A percentile compares a stretch with the other conserved stretches of the same genome.
These are phyloP conservation scores for Cremastinae sp. DNA, from an alignment of 2,888 invertebrate genomes.

Conservation along the genomic window DNA sequence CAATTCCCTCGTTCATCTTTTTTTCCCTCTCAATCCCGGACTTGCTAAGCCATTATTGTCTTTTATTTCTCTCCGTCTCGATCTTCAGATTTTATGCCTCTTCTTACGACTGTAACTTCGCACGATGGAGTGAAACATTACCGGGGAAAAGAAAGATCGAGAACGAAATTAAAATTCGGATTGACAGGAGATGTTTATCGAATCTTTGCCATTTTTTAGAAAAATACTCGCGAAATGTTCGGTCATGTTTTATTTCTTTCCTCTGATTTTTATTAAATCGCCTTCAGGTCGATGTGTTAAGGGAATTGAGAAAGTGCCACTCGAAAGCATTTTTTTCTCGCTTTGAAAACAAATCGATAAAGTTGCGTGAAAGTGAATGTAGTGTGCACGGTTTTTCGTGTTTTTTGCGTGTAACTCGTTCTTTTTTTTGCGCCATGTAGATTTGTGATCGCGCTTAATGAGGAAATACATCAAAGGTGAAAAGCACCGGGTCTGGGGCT, in stretches of 20 bases:
- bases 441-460: slow-evolving; percentile 22
- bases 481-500: not conserved
- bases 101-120: not conserved
- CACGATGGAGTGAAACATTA: not conserved
- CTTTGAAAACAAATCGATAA: not conserved
- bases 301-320: too few relatives aligned
- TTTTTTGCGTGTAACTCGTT: not conserved
- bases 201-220: not conserved
- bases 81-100: not conserved
- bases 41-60: not conserved
- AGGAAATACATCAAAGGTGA: not conserved
- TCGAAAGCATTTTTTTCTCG: too few relatives aligned
- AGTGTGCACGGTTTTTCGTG: not conserved
- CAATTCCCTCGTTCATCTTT: slow-evolving; percentile 36
- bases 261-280: too few relatives aligned
- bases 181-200: not conserved
- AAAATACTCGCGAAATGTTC: too few relatives aligned
- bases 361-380: not conserved
- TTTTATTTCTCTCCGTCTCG: slow-evolving; percentile 10
- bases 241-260: too few relatives aligned
- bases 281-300: too few relatives aligned
- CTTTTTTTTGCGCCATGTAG: not conserved
- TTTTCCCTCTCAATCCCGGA: not conserved
- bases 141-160: not conserved
- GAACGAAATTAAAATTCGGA: not conserved